These are phyloP conservation scores for Epicampocera succincta DNA, from an alignment of 2,888 invertebrate species.

Conservation along the genomic window DNA sequence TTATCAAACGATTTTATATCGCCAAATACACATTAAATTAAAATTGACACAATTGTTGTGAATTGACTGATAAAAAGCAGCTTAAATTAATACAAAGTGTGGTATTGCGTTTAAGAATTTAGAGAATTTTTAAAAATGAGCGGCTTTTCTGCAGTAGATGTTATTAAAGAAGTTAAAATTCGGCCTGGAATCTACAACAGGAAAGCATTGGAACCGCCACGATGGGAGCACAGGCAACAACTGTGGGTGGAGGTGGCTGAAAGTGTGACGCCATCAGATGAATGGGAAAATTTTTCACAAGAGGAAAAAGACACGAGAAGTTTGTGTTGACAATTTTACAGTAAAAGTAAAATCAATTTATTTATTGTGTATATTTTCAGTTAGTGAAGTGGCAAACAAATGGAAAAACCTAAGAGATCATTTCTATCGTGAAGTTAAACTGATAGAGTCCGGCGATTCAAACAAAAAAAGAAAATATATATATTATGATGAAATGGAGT, in stretches of 20 bases:
- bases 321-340: background rate
- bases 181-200: conserved; percentile 57
- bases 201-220: conserved; percentile 31
- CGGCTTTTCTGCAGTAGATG: conserved; percentile 53
- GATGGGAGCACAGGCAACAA: conserved; percentile 46
- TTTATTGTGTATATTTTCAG: conserved; percentile 2
- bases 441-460: conserved; percentile 11
- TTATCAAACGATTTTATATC: conserved; percentile 48
- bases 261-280: conserved; percentile 55
- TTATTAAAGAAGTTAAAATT: conserved; percentile 58
- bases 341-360: background rate
- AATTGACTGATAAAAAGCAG: conserved; percentile 48
- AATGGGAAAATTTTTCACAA: conserved; percentile 53
- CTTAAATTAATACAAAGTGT: conserved; percentile 45
- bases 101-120: conserved; percentile 38
- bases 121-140: conserved; percentile 45
- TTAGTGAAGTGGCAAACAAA: conserved; percentile 33
- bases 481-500: conserved; percentile 61
- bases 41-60: conserved; percentile 1
- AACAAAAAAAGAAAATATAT: conserved; percentile 54
- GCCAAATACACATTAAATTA: conserved; percentile 11
- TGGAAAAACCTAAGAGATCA: conserved; percentile 53
- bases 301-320: conserved; percentile 55
- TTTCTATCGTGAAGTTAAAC: conserved; percentile 51
- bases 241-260: conserved; percentile 63